Percentiles rank a stretch among this genome's conserved stretches.
phyloP scores from a whole-genome alignment of 92 coral and sea anemone species.

The Phenganax subtilis region DNA sequence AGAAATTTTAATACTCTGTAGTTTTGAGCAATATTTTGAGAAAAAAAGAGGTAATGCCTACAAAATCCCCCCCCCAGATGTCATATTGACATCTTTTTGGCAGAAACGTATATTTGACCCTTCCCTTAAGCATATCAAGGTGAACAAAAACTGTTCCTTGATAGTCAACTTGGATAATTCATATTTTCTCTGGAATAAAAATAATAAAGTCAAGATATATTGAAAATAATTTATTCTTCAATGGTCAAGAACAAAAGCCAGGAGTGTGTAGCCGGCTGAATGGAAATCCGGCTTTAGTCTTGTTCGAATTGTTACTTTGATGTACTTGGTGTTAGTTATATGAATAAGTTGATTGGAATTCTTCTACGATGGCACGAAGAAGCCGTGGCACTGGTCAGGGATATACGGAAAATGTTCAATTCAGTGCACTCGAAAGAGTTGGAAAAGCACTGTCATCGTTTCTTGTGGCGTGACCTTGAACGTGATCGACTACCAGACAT shows the following conservation, averaged over 20 bases:
- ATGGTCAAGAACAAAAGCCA: too few species aligned
- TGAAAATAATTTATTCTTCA: too few species aligned
- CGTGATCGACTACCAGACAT: slow-evolving; percentile 34
- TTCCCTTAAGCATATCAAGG: slow-evolving; percentile 29
- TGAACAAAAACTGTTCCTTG: slow-evolving; percentile 65
- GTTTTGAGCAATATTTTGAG: too few species aligned
- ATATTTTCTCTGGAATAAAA: slow-evolving; percentile 43
- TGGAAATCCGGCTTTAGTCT: too few species aligned
- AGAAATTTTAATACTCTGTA: too few species aligned
- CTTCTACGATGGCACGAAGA: slow-evolving; percentile 14
- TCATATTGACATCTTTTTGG: too few species aligned
- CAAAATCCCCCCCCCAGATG: too few species aligned
- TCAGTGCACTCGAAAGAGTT: slow-evolving; percentile 34
- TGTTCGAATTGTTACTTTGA: too few species aligned
- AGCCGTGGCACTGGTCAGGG: slow-evolving; percentile 16
- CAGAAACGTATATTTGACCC: too few species aligned
- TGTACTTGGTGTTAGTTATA: neutral
- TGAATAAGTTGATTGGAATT: slow-evolving; percentile 7
- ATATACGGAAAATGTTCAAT: slow-evolving; percentile 43
- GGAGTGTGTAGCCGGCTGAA: too few species aligned
- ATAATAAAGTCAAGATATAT: too few species aligned
- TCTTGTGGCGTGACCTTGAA: slow-evolving; percentile 41
- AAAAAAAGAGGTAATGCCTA: too few species aligned
- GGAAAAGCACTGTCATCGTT: slow-evolving; percentile 43
- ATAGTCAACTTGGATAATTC: slow-evolving; percentile 48